A percentile compares a stretch with the other conserved stretches of the same genome.
Conservation (phyloP, 23 tunicate genomes). For the Oikopleura dioica region DNA sequence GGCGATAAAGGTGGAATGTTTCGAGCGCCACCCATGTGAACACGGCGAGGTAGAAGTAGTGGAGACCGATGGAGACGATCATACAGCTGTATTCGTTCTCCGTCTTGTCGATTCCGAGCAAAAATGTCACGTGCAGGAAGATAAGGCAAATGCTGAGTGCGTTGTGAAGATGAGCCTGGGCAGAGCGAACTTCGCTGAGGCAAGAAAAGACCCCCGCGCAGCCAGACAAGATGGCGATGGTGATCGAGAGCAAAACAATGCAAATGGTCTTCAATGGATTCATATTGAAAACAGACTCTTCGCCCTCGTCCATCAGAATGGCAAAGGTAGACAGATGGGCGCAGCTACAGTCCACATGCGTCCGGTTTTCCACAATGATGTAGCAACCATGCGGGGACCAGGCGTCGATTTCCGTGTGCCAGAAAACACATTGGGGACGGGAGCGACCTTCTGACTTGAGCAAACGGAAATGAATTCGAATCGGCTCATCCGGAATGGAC, state of each 20-base stretch:
- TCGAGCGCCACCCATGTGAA: constrained; percentile 71
- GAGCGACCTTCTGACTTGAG: background rate
- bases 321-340: constrained; percentile 52
- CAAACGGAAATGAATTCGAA: background rate
- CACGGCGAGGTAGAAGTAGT: constrained; percentile 40
- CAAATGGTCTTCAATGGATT: constrained; percentile 19
- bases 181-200: constrained; percentile 21
- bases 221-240: constrained; percentile 5
- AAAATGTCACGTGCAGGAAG: constrained; percentile 17
- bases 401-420: background rate
- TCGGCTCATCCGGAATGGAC: constrained; percentile 1
- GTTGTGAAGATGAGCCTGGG: constrained; percentile 22
- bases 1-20: constrained; percentile 57
- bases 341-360: constrained; percentile 49
- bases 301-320: constrained; percentile 49
- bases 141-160: constrained; percentile 25
- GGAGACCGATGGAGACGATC: constrained; percentile 55
- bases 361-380: constrained; percentile 14
- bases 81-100: constrained; percentile 49
- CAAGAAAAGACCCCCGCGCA: constrained; percentile 13
- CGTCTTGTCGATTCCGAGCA: constrained; percentile 21
- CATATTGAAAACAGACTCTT: constrained; percentile 15
- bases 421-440: background rate
- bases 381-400: constrained; percentile 4
- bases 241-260: background rate